phyloP scores from a whole-genome alignment of 2,797 vertebrate species.

The Halcyon badia region DNA sequence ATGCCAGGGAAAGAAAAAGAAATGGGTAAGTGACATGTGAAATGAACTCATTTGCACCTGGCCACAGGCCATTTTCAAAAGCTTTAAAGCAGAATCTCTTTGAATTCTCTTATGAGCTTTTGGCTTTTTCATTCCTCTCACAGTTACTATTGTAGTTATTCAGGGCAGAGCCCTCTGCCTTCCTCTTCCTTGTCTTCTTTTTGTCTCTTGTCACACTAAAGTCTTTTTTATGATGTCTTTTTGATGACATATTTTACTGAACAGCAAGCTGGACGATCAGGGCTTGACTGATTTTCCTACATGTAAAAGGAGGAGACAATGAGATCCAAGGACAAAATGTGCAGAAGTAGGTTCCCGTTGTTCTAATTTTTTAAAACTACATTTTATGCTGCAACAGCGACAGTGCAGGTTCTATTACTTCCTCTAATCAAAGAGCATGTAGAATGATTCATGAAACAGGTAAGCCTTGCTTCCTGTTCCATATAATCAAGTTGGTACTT shows the following conservation, averaged over 20 bases:
- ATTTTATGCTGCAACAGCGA: background rate
- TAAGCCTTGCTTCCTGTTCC: background rate
- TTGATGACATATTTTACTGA: constrained; percentile 27
- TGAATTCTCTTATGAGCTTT: constrained; percentile 34
- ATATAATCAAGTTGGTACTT: background rate
- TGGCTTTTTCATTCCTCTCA: constrained; percentile 38
- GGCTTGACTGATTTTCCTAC: background rate
- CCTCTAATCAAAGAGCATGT: constrained; percentile 1
- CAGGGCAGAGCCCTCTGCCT: background rate
- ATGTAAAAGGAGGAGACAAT: background rate
- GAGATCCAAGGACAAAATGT: background rate
- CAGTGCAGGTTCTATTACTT: background rate
- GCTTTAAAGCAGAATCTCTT: constrained; percentile 20
- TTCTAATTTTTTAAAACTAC: background rate
- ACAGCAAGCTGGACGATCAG: background rate
- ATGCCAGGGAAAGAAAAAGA: constrained; percentile 46
- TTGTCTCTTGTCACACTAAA: background rate
- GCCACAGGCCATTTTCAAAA: constrained; percentile 37
- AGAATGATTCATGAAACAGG: background rate
- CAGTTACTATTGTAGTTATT: constrained; percentile 38
- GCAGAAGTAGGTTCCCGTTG: background rate
- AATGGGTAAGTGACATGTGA: constrained; percentile 41
- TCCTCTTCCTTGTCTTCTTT: background rate
- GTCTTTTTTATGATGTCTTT: background rate
- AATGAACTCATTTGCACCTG: constrained; percentile 62